These are phyloP conservation scores for Champsocephalus gunnari DNA, from an alignment of 2,797 vertebrate species.

Conservation along the genomic window DNA sequence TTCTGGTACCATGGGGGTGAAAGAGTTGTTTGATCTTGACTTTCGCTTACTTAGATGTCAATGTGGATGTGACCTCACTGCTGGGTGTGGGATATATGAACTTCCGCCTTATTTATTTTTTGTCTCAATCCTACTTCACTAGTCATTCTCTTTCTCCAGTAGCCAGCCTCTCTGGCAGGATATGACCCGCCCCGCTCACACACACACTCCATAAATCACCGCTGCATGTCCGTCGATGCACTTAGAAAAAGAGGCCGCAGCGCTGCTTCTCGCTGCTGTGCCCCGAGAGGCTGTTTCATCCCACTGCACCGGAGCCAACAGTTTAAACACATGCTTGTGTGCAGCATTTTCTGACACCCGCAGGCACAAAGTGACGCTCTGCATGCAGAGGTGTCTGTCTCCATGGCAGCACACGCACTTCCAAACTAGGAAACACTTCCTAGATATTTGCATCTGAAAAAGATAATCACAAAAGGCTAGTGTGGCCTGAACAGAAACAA, in stretches of 20 bases:
- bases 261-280: slow-evolving; percentile 53
- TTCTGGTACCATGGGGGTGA: slow-evolving; percentile 33
- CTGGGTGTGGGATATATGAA: slow-evolving; percentile 38
- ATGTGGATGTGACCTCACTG: slow-evolving; percentile 41
- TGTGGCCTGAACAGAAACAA: slow-evolving; percentile 25
- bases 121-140: slow-evolving; percentile 26
- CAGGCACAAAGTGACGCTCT: slow-evolving; percentile 60
- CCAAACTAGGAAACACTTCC: slow-evolving; percentile 41
- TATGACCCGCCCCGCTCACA: slow-evolving; percentile 64
- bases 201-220: slow-evolving; percentile 77
- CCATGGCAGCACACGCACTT: slow-evolving; percentile 69
- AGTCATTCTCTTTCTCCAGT: slow-evolving; percentile 47
- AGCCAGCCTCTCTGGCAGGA: slow-evolving; percentile 58
- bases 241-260: slow-evolving; percentile 46
- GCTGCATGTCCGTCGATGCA: slow-evolving; percentile 48
- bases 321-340: slow-evolving; percentile 70
- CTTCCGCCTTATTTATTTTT: slow-evolving; percentile 37
- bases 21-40: slow-evolving; percentile 62
- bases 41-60: slow-evolving; percentile 55
- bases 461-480: slow-evolving; percentile 38
- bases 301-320: slow-evolving; percentile 63
- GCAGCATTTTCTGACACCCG: slow-evolving; percentile 69
- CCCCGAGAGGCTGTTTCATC: slow-evolving; percentile 65
- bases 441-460: slow-evolving; percentile 49
- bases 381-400: slow-evolving; percentile 73